Conservation (phyloP, 2,113 vertebrate genomes). For the Hipposideros armiger region DNA sequence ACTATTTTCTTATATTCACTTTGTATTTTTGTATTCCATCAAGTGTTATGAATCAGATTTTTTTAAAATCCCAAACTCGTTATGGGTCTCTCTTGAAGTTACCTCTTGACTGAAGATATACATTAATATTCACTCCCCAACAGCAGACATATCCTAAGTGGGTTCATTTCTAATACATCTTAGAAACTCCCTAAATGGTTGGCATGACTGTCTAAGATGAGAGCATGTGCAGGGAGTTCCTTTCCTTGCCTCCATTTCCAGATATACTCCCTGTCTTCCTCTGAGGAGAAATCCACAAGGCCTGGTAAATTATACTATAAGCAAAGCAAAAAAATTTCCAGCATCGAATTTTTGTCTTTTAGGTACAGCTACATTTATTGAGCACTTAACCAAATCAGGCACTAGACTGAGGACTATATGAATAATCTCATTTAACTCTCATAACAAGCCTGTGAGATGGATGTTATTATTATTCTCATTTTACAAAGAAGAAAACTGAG, state of each 20-base stretch:
- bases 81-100: not conserved
- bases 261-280: not conserved
- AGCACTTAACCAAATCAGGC: not conserved
- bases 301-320: not conserved
- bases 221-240: not conserved
- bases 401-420: not conserved
- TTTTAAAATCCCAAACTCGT: not conserved
- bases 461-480: not conserved
- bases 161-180: not conserved
- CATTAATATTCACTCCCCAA: not conserved
- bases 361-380: not conserved
- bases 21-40: not conserved
- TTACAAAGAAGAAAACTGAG: not conserved
- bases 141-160: not conserved
- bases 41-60: not conserved
- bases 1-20: not conserved
- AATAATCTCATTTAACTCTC: not conserved
- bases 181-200: not conserved
- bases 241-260: not conserved
- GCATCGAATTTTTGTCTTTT: not conserved
- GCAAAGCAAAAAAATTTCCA: not conserved
- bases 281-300: not conserved
- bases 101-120: not conserved
- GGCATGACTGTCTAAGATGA: not conserved
- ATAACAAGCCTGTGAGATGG: not conserved